Evolutionary conservation across 2,797 vertebrate species (phyloP).

Genomic region (Yasuhikotakia modesta): DNA sequence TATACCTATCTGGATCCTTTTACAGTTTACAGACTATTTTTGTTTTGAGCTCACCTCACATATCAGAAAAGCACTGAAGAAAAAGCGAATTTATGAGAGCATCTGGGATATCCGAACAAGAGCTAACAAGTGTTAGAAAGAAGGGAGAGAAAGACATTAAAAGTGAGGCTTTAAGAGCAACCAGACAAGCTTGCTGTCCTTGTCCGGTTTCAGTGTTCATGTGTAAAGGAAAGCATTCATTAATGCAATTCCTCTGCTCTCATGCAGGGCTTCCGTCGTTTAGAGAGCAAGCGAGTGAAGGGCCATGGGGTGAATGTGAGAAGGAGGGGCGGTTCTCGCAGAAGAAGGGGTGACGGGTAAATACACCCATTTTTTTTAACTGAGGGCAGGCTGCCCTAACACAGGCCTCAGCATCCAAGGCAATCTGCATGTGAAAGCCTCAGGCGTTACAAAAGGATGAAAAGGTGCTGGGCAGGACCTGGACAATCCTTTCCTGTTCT

Average conservation of each 20-base stretch:
- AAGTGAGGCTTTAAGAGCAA: constrained; percentile 34
- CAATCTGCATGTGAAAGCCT: constrained; percentile 86
- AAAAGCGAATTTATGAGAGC: constrained; percentile 25
- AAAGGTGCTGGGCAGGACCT: constrained; percentile 79
- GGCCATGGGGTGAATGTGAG: constrained; percentile 18
- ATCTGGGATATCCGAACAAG: constrained; percentile 14
- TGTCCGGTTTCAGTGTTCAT: constrained; percentile 80
- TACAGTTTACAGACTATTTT: constrained; percentile 41
- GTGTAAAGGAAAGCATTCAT: constrained; percentile 87
- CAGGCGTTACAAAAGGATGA: constrained; percentile 78
- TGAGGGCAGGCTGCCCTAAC: constrained; percentile 66
- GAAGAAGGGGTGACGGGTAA: constrained; percentile 72
- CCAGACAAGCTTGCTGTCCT: constrained; percentile 52
- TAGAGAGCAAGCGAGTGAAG: constrained; percentile 56
- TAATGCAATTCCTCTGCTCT: constrained; percentile 79
- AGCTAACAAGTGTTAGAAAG: constrained; percentile 31
- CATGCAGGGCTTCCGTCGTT: constrained; percentile 76
- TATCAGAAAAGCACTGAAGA: constrained; percentile 32
- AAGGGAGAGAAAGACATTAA: constrained; percentile 10
- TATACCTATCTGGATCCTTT: too few species aligned
- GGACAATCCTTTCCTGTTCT: constrained; percentile 79
- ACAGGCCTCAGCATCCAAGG: constrained; percentile 68
- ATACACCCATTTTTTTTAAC: constrained; percentile 74
- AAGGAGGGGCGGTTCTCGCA: constrained; percentile 38
- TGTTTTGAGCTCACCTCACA: constrained; percentile 49